These are phyloP conservation scores for Yponomeuta plumbellus DNA, from an alignment of 2,888 invertebrate species.

Conservation along the genomic window DNA sequence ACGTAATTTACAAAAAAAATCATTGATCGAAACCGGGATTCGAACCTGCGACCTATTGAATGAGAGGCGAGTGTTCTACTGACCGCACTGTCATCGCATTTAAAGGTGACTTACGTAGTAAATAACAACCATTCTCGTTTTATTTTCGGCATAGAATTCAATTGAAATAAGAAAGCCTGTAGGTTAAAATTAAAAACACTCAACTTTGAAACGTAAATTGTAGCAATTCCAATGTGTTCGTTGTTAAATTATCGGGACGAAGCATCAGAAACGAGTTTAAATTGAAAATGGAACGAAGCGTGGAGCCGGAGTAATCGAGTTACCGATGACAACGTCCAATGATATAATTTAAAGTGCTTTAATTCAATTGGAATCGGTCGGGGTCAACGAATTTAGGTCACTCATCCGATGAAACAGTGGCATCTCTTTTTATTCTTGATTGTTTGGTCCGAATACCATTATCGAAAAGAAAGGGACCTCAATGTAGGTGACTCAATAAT, in stretches of 20 bases:
- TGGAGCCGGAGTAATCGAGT: slow-evolving; percentile 50
- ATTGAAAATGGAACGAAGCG: slow-evolving; percentile 18
- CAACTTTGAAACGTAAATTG: slow-evolving; percentile 12
- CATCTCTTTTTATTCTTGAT: slow-evolving; percentile 34
- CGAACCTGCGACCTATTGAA: too few species aligned
- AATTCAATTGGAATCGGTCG: slow-evolving; percentile 65
- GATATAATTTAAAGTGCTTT: slow-evolving; percentile 71
- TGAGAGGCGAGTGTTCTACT: too few species aligned
- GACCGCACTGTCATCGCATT: too few species aligned
- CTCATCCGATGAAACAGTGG: slow-evolving; percentile 40
- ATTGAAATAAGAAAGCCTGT: neutral
- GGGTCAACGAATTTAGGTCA: slow-evolving; percentile 65
- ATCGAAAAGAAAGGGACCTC: slow-evolving; percentile 16
- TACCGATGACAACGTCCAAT: slow-evolving; percentile 56
- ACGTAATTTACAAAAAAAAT: too few species aligned
- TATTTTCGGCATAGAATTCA: neutral
- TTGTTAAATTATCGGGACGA: slow-evolving; percentile 11
- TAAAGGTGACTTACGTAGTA: too few species aligned
- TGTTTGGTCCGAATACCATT: slow-evolving; percentile 42
- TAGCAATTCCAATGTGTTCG: slow-evolving; percentile 13
- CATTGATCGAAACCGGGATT: too few species aligned
- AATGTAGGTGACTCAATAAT: slow-evolving; percentile 17
- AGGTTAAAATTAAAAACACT: neutral
- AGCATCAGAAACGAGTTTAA: slow-evolving; percentile 15
- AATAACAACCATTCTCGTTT: neutral